Evolutionary conservation across 1,140 invertebrate genomes (phyloP).

Genomic region (Brachionus manjavacas): DNA sequence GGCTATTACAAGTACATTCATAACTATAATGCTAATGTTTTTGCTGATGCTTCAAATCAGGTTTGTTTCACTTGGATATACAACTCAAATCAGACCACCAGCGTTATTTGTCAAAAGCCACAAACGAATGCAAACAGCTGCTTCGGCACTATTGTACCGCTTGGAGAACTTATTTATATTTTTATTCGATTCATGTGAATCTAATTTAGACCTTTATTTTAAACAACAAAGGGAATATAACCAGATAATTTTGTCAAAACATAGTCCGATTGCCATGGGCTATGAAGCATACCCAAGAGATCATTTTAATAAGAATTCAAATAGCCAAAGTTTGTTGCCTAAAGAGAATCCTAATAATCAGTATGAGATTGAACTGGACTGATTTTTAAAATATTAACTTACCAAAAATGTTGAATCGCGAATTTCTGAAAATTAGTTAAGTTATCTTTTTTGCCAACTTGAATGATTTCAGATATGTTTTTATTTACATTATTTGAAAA

Average conservation of each 20-base stretch:
- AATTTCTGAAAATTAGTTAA: too few species aligned
- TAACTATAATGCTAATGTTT: constrained; percentile 3
- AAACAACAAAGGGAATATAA: constrained; percentile 19
- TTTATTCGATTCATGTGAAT: constrained; percentile 18
- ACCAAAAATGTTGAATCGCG: too few species aligned
- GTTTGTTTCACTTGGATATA: constrained; percentile 30
- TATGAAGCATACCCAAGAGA: constrained; percentile 29
- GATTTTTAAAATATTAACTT: background rate
- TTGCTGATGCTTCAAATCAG: constrained; percentile 26
- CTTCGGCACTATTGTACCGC: background rate
- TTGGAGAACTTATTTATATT: constrained; percentile 31
- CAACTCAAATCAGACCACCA: background rate
- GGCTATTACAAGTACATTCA: background rate
- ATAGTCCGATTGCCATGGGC: background rate
- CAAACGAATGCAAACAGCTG: background rate
- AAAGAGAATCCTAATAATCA: constrained; percentile 28
- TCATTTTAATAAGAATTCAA: constrained; percentile 19
- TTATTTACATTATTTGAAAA: too few species aligned
- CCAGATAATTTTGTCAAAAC: background rate
- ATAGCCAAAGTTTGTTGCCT: background rate
- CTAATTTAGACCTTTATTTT: constrained; percentile 26
- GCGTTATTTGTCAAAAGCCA: constrained; percentile 2
- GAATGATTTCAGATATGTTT: too few species aligned
- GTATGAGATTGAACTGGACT: constrained; percentile 8
- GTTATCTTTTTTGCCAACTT: too few species aligned